Base-by-base conservation (phyloP, 2,113 vertebrate genomes). In the Perognathus longimembris region DNA sequence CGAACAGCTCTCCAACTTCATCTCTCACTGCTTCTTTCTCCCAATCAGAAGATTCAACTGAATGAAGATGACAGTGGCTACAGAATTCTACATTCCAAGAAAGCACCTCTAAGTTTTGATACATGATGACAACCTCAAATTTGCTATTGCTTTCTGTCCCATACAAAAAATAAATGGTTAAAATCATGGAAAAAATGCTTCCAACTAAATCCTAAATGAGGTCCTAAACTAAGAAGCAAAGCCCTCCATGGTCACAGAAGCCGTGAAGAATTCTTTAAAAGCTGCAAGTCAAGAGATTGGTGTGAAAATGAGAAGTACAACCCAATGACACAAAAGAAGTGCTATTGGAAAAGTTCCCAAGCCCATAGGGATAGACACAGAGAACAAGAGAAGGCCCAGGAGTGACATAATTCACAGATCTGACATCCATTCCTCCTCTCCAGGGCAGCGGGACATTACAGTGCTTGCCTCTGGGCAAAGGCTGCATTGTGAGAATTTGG, bases 1-100 rank as follows among this genome's bases (percentile, higher is more conserved):
- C 95, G 85, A 85, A 93, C 71, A 69, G 66, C 90, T 95, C 90
- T 93, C 91, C 95, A 92, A 93, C 83, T 93, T 96, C 94, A 81
- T 95, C 2, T 4, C 78, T 90, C 17, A 5, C 67, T 74, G 9
- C n/a, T 80, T 96, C 95, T 88, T 71, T 94, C 77, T 90, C 78
- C 92, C 85, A 86, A 36, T 95, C 4, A 3, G 61, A 91, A 73
- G 85, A 94, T 91, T 95, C 91, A 88, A 28, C 73, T 73, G 54
- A 81, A 90, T 14, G 28, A 85, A 91, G 75, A 94, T 8, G 32
- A 75, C n/a, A 66, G 42, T 77, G 64, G 24, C 40, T 69, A 34
- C 70, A 21, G 80, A 92, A 79, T 59, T 89, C 88, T 90, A 63
- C 40, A 40, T 93, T 86, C 76, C 61, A 45, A 75, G 71, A 66